These are phyloP conservation scores for Acanthococcus lagerstroemiae DNA, from an alignment of 2,888 invertebrate genomes.

Conservation along the genomic window DNA sequence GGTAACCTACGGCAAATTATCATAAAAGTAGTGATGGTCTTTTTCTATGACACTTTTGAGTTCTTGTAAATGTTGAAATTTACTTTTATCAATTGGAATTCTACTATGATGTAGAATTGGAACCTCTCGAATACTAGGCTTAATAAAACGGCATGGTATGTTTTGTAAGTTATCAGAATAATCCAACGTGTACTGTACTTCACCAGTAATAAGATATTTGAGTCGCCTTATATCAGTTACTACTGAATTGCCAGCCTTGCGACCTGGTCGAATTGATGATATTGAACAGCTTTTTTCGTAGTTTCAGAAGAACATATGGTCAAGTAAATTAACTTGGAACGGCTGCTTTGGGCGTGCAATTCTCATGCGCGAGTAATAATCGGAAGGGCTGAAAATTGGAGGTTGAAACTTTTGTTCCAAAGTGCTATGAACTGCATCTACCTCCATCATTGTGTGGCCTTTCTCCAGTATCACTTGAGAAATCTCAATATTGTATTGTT, in stretches of 20 bases:
- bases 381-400: not conserved
- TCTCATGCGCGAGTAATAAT: not conserved
- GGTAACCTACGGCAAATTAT: not conserved
- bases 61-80: not conserved
- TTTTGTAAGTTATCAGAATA: not conserved
- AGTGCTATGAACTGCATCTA: not conserved
- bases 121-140: not conserved
- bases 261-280: not conserved
- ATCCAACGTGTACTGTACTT: not conserved
- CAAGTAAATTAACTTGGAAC: not conserved
- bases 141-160: not conserved
- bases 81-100: not conserved
- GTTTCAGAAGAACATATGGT: not conserved
- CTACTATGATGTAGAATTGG: not conserved
- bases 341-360: too few relatives aligned
- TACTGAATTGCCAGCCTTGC: not conserved
- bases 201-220: not conserved
- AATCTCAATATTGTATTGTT: not conserved
- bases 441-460: not conserved
- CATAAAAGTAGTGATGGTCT: not conserved
- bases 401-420: not conserved
- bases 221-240: not conserved
- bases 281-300: not conserved
- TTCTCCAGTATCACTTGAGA: not conserved
- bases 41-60: not conserved